Evolutionary conservation across 2,888 invertebrate species (phyloP).

Genomic region (Rhagium mordax): DNA sequence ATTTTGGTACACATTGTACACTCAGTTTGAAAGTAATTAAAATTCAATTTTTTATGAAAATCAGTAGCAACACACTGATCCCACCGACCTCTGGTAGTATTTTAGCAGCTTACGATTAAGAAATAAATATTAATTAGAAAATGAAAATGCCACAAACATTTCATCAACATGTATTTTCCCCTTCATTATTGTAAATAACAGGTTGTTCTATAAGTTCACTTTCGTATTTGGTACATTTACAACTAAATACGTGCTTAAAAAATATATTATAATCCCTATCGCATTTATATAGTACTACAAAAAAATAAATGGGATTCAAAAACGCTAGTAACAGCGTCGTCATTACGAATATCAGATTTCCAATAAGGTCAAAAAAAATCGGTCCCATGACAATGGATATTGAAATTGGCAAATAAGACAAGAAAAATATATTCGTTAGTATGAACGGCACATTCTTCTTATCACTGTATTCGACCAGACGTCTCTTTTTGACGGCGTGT

Average conservation of each 20-base stretch:
- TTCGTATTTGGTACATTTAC: slow-evolving; percentile 37
- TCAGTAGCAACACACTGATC: too few relatives aligned
- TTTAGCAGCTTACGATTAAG: too few relatives aligned
- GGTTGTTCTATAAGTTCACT: slow-evolving; percentile 40
- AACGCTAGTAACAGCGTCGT: slow-evolving; percentile 26
- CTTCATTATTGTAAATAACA: slow-evolving; percentile 36
- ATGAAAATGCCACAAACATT: neutral
- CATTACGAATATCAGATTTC: neutral
- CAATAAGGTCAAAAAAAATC: neutral
- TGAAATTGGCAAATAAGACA: slow-evolving; percentile 27
- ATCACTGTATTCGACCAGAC: slow-evolving; percentile 19
- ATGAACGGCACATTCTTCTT: slow-evolving; percentile 34
- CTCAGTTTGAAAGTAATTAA: too few relatives aligned
- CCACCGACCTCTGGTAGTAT: too few relatives aligned
- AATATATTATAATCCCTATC: slow-evolving; percentile 42
- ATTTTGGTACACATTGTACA: too few relatives aligned
- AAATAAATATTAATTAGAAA: too few relatives aligned
- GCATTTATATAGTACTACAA: slow-evolving; percentile 37
- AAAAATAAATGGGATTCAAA: slow-evolving; percentile 42
- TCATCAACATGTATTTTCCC: slow-evolving; percentile 26
- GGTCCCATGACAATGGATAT: neutral
- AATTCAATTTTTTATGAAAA: too few relatives aligned
- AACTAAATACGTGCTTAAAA: slow-evolving; percentile 34
- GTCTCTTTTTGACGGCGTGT: slow-evolving; percentile 37
- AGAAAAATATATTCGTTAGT: slow-evolving; percentile 33